Percentiles rank a stretch among this genome's conserved stretches.
Conservation (phyloP, 2,113 vertebrate species). For the Prunella himalayana region DNA sequence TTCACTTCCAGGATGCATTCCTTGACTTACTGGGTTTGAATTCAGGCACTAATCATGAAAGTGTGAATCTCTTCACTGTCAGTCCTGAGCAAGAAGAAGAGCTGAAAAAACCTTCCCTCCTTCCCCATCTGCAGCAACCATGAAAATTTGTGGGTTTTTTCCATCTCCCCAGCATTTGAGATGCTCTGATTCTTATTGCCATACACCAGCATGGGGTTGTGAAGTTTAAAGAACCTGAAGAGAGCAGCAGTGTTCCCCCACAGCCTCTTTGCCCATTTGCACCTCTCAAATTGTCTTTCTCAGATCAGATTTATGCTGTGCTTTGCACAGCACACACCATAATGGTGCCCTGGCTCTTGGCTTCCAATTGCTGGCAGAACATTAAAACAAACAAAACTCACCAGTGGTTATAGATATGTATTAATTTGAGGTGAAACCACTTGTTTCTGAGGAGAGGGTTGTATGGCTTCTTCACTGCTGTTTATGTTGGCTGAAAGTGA, state of each 20-base stretch:
- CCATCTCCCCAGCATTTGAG: not conserved
- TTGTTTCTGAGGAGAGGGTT: not conserved
- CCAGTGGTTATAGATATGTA: not conserved
- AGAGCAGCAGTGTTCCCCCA: not conserved
- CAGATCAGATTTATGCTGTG: not conserved
- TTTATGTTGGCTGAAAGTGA: not conserved
- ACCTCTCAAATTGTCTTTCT: not conserved
- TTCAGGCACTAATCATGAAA: not conserved
- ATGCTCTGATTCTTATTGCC: not conserved
- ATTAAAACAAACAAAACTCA: not conserved
- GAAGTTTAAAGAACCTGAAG: not conserved
- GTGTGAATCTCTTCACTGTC: not conserved
- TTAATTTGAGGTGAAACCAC: not conserved
- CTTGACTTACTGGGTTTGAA: not conserved
- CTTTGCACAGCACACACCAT: not conserved
- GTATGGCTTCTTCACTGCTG: not conserved
- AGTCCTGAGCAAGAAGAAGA: not conserved
- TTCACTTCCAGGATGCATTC: not conserved
- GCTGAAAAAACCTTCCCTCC: not conserved
- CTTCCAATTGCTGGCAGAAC: not conserved
- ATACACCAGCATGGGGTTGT: not conserved
- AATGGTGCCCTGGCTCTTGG: not conserved
- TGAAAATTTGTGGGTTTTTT: not conserved
- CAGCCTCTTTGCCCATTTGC: not conserved
- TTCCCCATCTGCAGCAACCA: not conserved